Evolutionary conservation across 1,140 invertebrate genomes (phyloP).

Genomic region (Venustaconcha ellipsiformis): DNA sequence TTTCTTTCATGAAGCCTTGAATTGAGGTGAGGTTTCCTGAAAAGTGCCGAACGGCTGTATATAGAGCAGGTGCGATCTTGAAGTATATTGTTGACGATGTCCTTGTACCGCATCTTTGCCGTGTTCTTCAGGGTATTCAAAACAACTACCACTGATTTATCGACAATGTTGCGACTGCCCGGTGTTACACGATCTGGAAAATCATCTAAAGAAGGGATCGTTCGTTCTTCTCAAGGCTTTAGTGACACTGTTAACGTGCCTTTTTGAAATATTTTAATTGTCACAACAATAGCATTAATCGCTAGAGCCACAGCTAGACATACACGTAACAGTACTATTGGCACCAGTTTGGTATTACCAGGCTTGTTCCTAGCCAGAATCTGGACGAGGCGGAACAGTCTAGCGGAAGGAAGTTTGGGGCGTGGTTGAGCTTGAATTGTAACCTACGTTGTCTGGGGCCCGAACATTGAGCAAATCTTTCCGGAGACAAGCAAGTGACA

Average conservation of each 20-base stretch:
- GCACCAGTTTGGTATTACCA: no score
- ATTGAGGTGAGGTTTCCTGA: constrained; percentile 15
- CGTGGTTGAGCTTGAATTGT: no score
- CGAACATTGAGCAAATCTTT: no score
- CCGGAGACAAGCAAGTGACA: no score
- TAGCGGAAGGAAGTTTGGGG: no score
- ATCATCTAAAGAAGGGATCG: constrained; percentile 34
- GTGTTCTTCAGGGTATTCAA: background rate
- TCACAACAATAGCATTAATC: no score
- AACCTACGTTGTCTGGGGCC: no score
- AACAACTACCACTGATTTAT: background rate
- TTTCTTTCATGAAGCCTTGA: background rate
- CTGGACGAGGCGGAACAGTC: no score
- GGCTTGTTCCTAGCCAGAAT: no score
- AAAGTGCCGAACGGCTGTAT: background rate
- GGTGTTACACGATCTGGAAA: constrained; percentile 27
- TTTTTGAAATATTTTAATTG: constrained; percentile 21
- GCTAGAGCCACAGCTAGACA: no score
- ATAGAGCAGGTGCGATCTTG: background rate
- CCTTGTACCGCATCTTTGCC: constrained; percentile 12
- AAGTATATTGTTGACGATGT: constrained; percentile 11
- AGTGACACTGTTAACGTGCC: constrained; percentile 22
- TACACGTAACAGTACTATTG: no score
- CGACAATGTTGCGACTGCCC: constrained; percentile 6
- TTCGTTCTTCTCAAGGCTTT: constrained; percentile 30